These are phyloP conservation scores for Drosophila nebulosa DNA, from an alignment of 1,140 invertebrate species.

Conservation along the genomic window DNA sequence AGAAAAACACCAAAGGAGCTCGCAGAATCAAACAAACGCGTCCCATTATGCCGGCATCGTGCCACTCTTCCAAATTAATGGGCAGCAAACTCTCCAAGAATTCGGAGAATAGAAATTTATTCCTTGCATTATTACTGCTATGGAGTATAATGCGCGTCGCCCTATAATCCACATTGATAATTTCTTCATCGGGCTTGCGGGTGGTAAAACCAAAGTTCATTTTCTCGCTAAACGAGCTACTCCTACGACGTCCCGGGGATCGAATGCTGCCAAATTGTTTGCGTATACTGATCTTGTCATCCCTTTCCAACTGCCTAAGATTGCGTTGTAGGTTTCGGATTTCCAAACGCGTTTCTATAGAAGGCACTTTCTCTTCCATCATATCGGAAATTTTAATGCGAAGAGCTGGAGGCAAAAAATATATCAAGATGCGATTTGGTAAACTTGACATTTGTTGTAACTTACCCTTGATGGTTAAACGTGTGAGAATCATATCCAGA, in stretches of 20 bases:
- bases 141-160: slow-evolving; percentile 17
- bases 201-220: slow-evolving; percentile 9
- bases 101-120: slow-evolving; percentile 23
- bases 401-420: background rate
- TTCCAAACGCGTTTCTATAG: background rate
- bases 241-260: background rate
- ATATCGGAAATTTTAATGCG: background rate
- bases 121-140: slow-evolving; percentile 21
- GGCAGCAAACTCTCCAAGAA: slow-evolving; percentile 29
- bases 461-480: slow-evolving; percentile 35
- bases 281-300: background rate
- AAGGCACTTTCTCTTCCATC: background rate
- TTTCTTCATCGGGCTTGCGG: background rate
- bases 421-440: no score
- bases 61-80: slow-evolving; percentile 31
- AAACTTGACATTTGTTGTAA: background rate
- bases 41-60: background rate
- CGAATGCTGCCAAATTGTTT: background rate
- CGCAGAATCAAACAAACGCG: background rate
- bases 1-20: slow-evolving; percentile 17
- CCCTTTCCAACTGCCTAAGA: background rate
- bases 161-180: background rate
- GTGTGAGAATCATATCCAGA: slow-evolving; percentile 23
- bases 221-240: background rate
- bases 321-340: background rate